Base-by-base conservation (phyloP, 2,797 vertebrate species). In the Chaunax sp. region DNA sequence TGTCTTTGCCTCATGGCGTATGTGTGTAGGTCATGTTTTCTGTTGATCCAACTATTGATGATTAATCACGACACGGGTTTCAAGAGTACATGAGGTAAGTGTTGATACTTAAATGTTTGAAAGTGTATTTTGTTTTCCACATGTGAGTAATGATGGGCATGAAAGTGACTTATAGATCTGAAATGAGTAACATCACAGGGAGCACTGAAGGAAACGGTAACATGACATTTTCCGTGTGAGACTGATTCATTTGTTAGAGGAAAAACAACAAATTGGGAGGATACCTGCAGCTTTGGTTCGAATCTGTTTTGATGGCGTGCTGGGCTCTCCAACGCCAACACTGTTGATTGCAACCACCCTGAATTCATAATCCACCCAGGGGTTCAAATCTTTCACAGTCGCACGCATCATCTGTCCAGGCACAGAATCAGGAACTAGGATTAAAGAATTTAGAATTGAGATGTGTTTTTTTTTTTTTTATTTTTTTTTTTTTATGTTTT, bases 341-440 rank as follows among this genome's bases (percentile, higher is more conserved):
- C 85, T 87, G 69, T 97, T 97, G 77, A 95, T 94, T 41, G 96
- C 96, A 20, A 96, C 92, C 62, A 97, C 95, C 14, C 95, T 92
- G 76, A 97, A 97, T 88, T 96, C 94, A 60, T 97, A 96, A 74
- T 97, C 95, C 62, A 96, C 92, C 95, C 96, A 97, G 58, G 95
- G 95, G 83, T 86, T 98, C 75, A 97, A 77, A 73, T 94, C 94
- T 71, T 93, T 91, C 64, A 94, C 96, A 0, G 92, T 95, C 13
- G 95, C 93, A 47, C 89, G 90, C 81, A 90, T 91, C 68, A 92
- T 96, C 90, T 94, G 94, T 65, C 96, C 96, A 77, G 80, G 94
- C 75, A 97, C 89, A 72, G 94, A 93, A 89, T 97, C 95, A 64
- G 96, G 96, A 90, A 94, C 95, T 97, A 83, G 81, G 88, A 94